Evolutionary conservation across 2,888 invertebrate genomes (phyloP), one percentile per base, ranked within the genome.

Genomic region (Latrodectus hesperus): DNA sequence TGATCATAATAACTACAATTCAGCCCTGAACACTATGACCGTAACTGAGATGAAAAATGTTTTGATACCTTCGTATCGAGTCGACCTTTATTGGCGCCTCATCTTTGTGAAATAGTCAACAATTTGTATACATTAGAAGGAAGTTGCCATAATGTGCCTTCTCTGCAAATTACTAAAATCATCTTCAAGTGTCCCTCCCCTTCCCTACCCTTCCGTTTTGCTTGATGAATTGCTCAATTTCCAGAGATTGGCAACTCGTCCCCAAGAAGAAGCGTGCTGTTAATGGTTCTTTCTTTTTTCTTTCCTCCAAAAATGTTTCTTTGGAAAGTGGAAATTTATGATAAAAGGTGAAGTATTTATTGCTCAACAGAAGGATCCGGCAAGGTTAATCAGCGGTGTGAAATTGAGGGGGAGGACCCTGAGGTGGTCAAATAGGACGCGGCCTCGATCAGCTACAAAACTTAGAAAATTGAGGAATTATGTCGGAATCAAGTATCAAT

Each of bases 251-350:
- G 38, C 38, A 38, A 38, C n/a, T 11, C 68, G 26, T 26, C 38
- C 55, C 80, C 71, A 65, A 14, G 73, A 79, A n/a, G 73, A 65
- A 74, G 60, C n/a, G n/a, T 49, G 9, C 75, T n/a, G 49, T 82
- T 82, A 82, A 75, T 70, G 49, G 82, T 17, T 65, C 53, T 73
- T 75, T 70, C 38, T 38, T 38, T 38, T 38, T 3, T 38, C 2
- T 38, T 38, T 38, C 38, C 74, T 71, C 38, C 55, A 60, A 49
- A 82, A 67, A 51, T 64, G 22, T 52, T 86, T 82, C 67, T 67
- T 55, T 26, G 65, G 55, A 81, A 77, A 87, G 86, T 81, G 81
- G 86, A 87, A 87, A 87, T 87, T 87, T 87, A 87, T 87, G 86
- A 67, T 77, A 87, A 87, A 81, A 87, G 81, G 70, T 51, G 71